phyloP scores from a whole-genome alignment of 1,140 invertebrate genomes.

The Lasioglossum baleicum region DNA sequence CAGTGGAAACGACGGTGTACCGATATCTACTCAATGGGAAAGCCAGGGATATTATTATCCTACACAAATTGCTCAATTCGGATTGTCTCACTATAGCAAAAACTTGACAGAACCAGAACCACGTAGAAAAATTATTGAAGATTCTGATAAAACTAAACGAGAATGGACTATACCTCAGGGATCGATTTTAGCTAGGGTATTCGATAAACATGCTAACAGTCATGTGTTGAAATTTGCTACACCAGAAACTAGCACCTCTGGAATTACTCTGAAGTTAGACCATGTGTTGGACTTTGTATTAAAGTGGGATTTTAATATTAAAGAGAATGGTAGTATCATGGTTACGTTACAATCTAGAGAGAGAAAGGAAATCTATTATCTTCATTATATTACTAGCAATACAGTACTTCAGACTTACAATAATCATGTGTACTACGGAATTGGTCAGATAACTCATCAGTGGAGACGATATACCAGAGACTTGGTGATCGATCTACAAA shows the following conservation, averaged over 20 bases:
- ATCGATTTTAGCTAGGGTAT: slow-evolving; percentile 83
- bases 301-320: slow-evolving; percentile 86
- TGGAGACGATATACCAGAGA: slow-evolving; percentile 94
- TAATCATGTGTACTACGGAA: slow-evolving; percentile 91
- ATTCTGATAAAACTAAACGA: slow-evolving; percentile 84
- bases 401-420: slow-evolving; percentile 87
- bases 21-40: slow-evolving; percentile 97
- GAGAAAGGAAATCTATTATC: slow-evolving; percentile 86
- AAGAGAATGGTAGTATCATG: slow-evolving; percentile 89
- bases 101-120: slow-evolving; percentile 91
- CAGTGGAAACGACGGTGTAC: slow-evolving; percentile 94
- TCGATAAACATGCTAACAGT: slow-evolving; percentile 81
- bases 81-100: slow-evolving; percentile 97
- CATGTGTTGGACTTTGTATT: slow-evolving; percentile 89
- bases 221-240: slow-evolving; percentile 87
- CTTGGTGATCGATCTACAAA: slow-evolving; percentile 94
- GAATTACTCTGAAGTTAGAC: slow-evolving; percentile 86
- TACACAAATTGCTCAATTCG: slow-evolving; percentile 99
- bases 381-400: slow-evolving; percentile 91
- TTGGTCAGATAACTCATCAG: slow-evolving; percentile 84
- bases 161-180: slow-evolving; percentile 86
- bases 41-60: slow-evolving; percentile 97
- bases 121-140: slow-evolving; percentile 85
- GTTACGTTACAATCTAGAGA: slow-evolving; percentile 89
- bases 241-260: slow-evolving; percentile 84